Conservation (phyloP, 2,113 vertebrate genomes). For the Empidonax alnorum region DNA sequence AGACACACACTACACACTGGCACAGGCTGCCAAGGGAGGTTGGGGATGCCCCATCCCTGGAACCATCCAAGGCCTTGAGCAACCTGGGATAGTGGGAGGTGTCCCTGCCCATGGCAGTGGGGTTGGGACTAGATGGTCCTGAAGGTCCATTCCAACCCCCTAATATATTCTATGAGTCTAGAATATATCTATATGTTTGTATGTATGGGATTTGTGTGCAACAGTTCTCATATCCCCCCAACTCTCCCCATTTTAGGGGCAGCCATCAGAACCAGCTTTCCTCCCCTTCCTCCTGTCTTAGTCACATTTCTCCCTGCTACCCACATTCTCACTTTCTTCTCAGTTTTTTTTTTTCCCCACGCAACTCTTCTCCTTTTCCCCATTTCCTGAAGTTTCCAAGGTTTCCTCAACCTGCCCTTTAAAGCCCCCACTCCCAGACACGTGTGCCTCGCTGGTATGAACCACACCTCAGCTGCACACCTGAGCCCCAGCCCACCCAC, state of each 20-base stretch:
- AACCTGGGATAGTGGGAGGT: neutral
- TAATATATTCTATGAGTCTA: neutral
- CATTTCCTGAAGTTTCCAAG: neutral
- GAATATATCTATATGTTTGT: too few species aligned
- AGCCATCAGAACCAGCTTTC: neutral
- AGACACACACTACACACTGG: neutral
- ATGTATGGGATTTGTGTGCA: neutral
- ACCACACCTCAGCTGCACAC: neutral
- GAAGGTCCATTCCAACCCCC: neutral
- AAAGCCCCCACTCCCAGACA: neutral
- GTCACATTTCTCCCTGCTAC: fast-evolving
- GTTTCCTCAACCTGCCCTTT: neutral
- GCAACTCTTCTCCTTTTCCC: neutral
- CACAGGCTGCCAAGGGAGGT: neutral
- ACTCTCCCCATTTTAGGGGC: neutral
- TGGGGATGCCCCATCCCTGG: neutral
- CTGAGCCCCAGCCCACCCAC: fast-evolving
- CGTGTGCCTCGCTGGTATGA: fast-evolving
- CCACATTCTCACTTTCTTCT: neutral
- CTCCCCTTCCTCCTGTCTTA: neutral
- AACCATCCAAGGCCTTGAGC: neutral
- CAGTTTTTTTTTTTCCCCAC: neutral
- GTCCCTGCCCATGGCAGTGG: neutral
- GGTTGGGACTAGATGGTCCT: neutral
- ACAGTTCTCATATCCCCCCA: neutral